These are phyloP conservation scores for Criorhina ranunculi DNA, from an alignment of 2,888 invertebrate genomes.

Conservation along the genomic window DNA sequence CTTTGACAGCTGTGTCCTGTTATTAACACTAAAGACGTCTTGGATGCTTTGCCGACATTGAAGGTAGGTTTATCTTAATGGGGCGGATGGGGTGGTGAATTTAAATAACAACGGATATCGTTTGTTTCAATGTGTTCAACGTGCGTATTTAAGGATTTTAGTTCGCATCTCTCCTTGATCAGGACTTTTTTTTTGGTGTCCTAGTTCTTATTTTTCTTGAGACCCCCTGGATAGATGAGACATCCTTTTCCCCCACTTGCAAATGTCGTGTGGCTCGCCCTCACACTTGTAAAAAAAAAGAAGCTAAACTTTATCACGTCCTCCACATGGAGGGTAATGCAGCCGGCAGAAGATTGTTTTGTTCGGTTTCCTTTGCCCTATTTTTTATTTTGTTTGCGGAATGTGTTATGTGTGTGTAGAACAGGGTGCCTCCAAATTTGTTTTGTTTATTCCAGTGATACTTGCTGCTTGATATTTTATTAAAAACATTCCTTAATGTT, in stretches of 20 bases:
- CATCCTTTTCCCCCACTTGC: slow-evolving; percentile 46
- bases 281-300: slow-evolving; percentile 18
- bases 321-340: slow-evolving; percentile 38
- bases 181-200: not conserved
- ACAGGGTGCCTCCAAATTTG: slow-evolving; percentile 46
- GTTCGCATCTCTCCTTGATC: not conserved
- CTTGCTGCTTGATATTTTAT: not conserved
- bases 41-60: slow-evolving; percentile 27
- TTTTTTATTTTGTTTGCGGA: slow-evolving; percentile 53
- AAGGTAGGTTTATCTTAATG: slow-evolving; percentile 36
- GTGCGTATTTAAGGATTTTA: not conserved
- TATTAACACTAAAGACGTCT: not conserved
- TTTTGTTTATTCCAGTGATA: slow-evolving; percentile 2
- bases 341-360: slow-evolving; percentile 66
- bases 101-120: not conserved
- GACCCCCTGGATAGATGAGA: slow-evolving; percentile 31
- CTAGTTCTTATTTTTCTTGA: slow-evolving; percentile 12
- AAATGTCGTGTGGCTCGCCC: slow-evolving; percentile 26
- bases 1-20: slow-evolving; percentile 11
- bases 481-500: too few species aligned
- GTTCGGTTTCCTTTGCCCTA: slow-evolving; percentile 68
- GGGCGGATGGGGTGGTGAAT: slow-evolving; percentile 44
- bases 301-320: slow-evolving; percentile 3
- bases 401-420: slow-evolving; percentile 33
- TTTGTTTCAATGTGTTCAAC: not conserved